phyloP scores from a whole-genome alignment of 2,888 invertebrate species.

The Oscheius sp. region DNA sequence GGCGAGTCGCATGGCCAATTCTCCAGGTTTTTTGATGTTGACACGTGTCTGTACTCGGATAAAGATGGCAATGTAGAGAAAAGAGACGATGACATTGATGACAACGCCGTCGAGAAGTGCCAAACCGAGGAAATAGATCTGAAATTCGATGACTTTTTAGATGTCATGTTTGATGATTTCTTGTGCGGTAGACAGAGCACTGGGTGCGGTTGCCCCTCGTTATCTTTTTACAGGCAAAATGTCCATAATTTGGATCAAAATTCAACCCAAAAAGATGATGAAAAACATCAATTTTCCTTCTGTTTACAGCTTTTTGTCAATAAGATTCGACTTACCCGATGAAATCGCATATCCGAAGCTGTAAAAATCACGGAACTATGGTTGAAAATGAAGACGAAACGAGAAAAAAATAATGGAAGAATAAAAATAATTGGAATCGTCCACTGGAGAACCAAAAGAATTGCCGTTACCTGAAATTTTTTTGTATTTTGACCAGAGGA shows the following conservation, averaged over 20 bases:
- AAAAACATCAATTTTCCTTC: neutral
- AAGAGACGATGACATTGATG: constrained; percentile 56
- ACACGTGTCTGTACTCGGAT: constrained; percentile 56
- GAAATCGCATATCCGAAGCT: constrained; percentile 52
- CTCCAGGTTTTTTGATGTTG: constrained; percentile 57
- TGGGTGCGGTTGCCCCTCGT: neutral
- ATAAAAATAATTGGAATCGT: constrained; percentile 52
- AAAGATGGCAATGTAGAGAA: constrained; percentile 61
- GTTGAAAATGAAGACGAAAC: constrained; percentile 47
- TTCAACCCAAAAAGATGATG: neutral
- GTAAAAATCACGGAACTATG: constrained; percentile 51
- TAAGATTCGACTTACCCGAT: constrained; percentile 40
- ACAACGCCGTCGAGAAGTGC: constrained; percentile 58
- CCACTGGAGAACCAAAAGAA: constrained; percentile 57
- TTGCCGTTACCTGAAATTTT: constrained; percentile 43
- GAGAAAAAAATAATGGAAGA: constrained; percentile 54
- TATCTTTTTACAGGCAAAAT: neutral
- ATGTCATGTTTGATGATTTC: too few species aligned
- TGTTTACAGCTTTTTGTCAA: neutral
- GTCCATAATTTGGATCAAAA: neutral
- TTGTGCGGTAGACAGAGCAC: neutral
- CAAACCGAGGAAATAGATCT: constrained; percentile 58
- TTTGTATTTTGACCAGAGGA: too few species aligned
- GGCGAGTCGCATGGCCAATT: constrained; percentile 56
- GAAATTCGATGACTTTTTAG: neutral